Evolutionary conservation across 2,888 invertebrate genomes (phyloP).

Genomic region (Venusia cambrica): DNA sequence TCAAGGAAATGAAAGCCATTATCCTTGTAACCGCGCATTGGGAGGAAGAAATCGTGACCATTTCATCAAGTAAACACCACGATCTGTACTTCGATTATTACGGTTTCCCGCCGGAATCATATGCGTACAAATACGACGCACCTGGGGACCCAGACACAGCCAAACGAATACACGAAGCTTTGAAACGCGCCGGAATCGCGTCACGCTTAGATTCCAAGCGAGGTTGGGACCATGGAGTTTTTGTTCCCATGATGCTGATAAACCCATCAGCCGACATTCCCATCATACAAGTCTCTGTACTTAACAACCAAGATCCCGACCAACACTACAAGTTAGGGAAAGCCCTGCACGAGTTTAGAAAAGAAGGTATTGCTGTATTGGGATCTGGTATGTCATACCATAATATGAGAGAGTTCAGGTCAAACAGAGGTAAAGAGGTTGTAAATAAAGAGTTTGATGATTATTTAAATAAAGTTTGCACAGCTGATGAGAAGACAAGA

Average conservation of each 20-base stretch:
- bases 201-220: conserved; percentile 60
- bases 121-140: conserved; percentile 67
- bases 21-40: conserved; percentile 72
- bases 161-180: conserved; percentile 47
- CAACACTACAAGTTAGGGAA: conserved; percentile 64
- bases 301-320: conserved; percentile 57
- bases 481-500: conserved; percentile 46
- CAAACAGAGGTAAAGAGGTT: conserved; percentile 39
- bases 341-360: conserved; percentile 55
- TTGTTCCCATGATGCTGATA: conserved; percentile 74
- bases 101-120: conserved; percentile 70
- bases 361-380: conserved; percentile 63
- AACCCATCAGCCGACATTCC: conserved; percentile 67
- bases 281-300: conserved; percentile 65
- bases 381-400: conserved; percentile 76
- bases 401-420: conserved; percentile 67
- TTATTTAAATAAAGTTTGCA: conserved; percentile 58
- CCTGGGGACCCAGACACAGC: conserved; percentile 65
- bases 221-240: conserved; percentile 77
- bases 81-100: conserved; percentile 71
- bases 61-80: conserved; percentile 67
- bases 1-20: conserved; percentile 63
- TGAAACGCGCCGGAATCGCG: conserved; percentile 57
- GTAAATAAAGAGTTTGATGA: conserved; percentile 67
- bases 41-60: conserved; percentile 63